Conservation (phyloP, 2,797 vertebrate species). For the Rhincodon typus region DNA sequence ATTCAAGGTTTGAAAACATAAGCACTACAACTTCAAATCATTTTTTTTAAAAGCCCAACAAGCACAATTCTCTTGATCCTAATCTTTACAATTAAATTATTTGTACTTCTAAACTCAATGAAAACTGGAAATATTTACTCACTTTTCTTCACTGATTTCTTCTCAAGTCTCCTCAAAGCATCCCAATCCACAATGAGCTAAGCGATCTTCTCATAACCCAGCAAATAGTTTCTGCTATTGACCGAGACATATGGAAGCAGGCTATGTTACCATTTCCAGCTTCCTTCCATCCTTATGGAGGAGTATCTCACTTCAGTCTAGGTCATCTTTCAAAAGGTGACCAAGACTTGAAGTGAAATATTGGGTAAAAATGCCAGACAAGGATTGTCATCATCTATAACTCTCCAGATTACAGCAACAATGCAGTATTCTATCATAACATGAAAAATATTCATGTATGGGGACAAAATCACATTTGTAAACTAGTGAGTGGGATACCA, state of each 20-base stretch:
- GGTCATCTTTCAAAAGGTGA: background rate
- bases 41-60: background rate
- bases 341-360: background rate
- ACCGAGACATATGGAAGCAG: background rate
- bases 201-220: background rate
- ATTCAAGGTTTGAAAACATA: background rate
- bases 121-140: background rate
- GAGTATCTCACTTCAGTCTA: background rate
- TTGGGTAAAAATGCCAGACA: background rate
- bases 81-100: background rate
- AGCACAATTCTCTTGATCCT: background rate
- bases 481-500: background rate
- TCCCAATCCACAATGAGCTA: background rate
- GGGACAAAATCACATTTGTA: background rate
- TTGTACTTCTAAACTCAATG: background rate
- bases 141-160: background rate
- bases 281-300: background rate
- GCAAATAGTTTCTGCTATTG: background rate
- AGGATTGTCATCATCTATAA: background rate
- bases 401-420: background rate
- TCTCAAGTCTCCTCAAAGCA: background rate
- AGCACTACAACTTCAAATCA: background rate
- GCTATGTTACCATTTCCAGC: background rate
- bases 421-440: background rate
- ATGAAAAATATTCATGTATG: background rate